Evolutionary conservation across 30 jellyfish, hydroid and myxozoan species (phyloP).

Genomic region (Rhopilema esculentum): DNA sequence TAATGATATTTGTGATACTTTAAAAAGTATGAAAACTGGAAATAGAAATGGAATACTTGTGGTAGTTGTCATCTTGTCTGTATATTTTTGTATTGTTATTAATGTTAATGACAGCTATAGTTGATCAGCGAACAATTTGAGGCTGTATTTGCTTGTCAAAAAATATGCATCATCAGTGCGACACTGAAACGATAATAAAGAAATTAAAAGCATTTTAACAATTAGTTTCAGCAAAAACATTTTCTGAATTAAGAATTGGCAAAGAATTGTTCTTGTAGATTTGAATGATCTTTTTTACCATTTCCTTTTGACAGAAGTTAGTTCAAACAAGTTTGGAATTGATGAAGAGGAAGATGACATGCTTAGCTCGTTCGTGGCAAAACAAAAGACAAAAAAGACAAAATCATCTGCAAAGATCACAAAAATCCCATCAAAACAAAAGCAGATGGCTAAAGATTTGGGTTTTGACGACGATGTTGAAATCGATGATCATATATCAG

Average conservation of each 20-base stretch:
- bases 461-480: slow-evolving; percentile 12
- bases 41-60: no score
- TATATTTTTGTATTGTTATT: no score
- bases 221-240: not conserved
- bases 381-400: not conserved
- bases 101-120: no score
- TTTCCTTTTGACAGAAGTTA: not conserved
- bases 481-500: not conserved
- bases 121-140: no score
- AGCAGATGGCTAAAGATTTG: not conserved
- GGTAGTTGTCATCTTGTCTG: no score
- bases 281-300: not conserved
- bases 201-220: no score
- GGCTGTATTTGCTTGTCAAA: no score
- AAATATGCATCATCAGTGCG: no score
- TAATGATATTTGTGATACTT: not conserved
- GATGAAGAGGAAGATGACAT: not conserved
- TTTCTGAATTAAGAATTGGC: not conserved
- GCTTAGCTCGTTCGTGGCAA: not conserved
- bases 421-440: not conserved
- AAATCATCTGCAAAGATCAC: not conserved
- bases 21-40: no score
- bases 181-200: no score
- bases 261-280: not conserved
- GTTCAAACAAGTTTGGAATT: not conserved